Conservation (phyloP, 2,797 vertebrate species). For the Onychomys torridus region DNA sequence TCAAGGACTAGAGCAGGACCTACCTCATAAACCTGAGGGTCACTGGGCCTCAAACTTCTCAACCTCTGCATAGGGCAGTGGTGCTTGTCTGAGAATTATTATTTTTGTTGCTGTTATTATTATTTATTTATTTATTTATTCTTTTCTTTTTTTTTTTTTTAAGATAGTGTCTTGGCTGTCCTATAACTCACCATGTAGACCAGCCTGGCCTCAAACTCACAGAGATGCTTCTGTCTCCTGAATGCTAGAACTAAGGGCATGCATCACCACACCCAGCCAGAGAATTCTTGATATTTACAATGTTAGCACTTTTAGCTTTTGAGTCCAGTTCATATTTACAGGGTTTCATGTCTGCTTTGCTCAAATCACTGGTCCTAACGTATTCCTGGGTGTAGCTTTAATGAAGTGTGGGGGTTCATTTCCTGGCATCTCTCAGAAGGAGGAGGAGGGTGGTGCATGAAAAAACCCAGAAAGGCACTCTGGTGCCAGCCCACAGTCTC, state of each 20-base stretch:
- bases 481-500: not conserved
- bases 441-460: not conserved
- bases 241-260: not conserved
- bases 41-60: not conserved
- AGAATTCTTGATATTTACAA: not conserved
- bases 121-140: too few relatives aligned
- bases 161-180: not conserved
- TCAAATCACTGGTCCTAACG: fast-evolving
- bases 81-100: not conserved
- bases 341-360: not conserved
- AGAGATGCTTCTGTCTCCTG: not conserved
- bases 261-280: not conserved
- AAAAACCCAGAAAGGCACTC: not conserved
- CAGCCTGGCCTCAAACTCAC: not conserved
- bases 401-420: not conserved
- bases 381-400: not conserved
- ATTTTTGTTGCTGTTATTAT: not conserved
- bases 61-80: not conserved
- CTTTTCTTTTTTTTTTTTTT: not conserved
- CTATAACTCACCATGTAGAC: not conserved
- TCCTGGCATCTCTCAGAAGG: not conserved
- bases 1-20: too few relatives aligned
- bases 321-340: not conserved
- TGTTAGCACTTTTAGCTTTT: not conserved
- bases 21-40: not conserved